These are phyloP conservation scores for Octonoba sinensis DNA, from an alignment of 2,888 invertebrate species.

Conservation along the genomic window DNA sequence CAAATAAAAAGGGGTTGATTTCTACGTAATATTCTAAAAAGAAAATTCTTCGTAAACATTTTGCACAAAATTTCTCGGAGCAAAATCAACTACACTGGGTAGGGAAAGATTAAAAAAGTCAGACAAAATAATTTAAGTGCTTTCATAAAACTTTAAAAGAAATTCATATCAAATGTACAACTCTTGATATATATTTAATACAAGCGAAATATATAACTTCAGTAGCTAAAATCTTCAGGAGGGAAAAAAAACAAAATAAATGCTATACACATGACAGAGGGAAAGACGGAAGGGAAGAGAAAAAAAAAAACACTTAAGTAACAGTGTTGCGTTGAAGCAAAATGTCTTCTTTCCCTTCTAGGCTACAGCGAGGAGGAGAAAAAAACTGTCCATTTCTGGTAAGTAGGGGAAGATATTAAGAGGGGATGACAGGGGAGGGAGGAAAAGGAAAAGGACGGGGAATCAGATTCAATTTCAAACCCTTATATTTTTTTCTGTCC, in stretches of 20 bases:
- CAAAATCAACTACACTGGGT: no score
- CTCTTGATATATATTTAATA: not conserved
- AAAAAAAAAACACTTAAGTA: slow-evolving; percentile 11
- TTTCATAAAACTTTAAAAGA: no score
- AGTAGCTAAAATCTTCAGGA: not conserved
- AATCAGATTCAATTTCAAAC: slow-evolving; percentile 40
- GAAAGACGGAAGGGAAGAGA: slow-evolving; percentile 5
- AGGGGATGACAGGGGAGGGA: slow-evolving; percentile 25
- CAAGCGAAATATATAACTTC: slow-evolving; percentile 7
- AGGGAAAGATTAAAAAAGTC: no score
- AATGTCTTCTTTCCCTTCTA: slow-evolving; percentile 17
- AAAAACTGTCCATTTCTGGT: slow-evolving; percentile 7
- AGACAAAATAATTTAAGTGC: no score
- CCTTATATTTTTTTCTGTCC: not conserved
- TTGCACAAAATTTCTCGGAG: no score
- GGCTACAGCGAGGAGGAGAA: slow-evolving; percentile 1
- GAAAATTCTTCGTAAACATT: no score
- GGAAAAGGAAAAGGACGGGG: slow-evolving; percentile 11
- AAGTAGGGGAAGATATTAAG: slow-evolving; percentile 5
- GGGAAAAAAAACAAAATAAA: not conserved
- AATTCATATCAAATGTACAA: no score
- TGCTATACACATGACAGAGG: slow-evolving; percentile 3
- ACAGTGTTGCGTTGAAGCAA: slow-evolving; percentile 34
- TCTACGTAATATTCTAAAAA: no score
- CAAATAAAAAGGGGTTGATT: no score